Percentiles rank a stretch among this genome's conserved stretches.
Evolutionary conservation across 2,797 vertebrate species (phyloP).

Genomic region (Phataginus tricuspis): DNA sequence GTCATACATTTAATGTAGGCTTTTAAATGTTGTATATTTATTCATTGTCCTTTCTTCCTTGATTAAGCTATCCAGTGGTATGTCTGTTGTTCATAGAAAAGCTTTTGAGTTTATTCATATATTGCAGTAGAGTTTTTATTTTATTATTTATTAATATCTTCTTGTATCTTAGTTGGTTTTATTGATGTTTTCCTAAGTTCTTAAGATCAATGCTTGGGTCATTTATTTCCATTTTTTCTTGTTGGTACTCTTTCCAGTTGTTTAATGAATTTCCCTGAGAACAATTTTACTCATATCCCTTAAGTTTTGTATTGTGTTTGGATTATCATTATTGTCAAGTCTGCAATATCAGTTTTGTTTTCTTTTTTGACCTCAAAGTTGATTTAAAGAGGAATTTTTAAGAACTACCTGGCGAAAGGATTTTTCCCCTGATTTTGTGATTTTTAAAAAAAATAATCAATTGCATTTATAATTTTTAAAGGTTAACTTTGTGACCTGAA

Average conservation of each 20-base stretch:
- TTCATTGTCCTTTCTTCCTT: not conserved
- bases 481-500: not conserved
- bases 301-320: not conserved
- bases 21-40: not conserved
- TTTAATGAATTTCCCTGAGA: slow-evolving; percentile 5
- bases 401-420: not conserved
- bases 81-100: slow-evolving; percentile 36
- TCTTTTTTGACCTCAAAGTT: not conserved
- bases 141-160: slow-evolving; percentile 1
- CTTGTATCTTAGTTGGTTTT: not conserved
- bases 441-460: not conserved
- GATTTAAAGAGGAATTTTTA: not conserved
- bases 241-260: not conserved
- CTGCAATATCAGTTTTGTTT: not conserved
- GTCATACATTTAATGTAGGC: not conserved
- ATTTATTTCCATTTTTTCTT: not conserved
- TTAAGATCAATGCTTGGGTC: not conserved
- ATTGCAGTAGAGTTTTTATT: not conserved
- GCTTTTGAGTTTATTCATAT: slow-evolving; percentile 5
- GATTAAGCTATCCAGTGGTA: not conserved
- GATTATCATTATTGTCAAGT: not conserved
- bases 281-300: not conserved
- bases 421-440: not conserved
- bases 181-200: not conserved
- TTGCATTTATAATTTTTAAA: not conserved